Percentiles rank a stretch among this genome's conserved stretches.
phyloP scores from a whole-genome alignment of 2,888 invertebrate species.

The Tachina fera region DNA sequence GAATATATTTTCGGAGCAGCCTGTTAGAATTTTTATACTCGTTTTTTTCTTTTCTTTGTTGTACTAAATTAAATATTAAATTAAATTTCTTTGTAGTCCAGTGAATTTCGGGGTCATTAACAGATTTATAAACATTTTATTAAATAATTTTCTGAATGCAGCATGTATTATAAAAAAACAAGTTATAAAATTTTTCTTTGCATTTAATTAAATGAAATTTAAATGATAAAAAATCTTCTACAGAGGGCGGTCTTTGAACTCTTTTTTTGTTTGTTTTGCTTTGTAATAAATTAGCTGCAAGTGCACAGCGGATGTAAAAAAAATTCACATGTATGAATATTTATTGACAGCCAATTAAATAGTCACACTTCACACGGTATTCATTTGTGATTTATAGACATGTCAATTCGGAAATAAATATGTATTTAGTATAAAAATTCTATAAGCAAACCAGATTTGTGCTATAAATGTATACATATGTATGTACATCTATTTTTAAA shows the following conservation, averaged over 20 bases:
- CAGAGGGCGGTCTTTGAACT: slow-evolving; percentile 39
- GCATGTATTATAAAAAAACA: background rate
- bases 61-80: too few relatives aligned
- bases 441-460: background rate
- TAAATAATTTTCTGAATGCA: background rate
- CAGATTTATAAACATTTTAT: background rate
- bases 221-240: slow-evolving; percentile 8
- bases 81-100: too few relatives aligned
- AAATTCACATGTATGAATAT: background rate
- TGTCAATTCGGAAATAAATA: slow-evolving; percentile 3
- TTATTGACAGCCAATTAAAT: background rate
- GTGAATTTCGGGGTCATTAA: background rate
- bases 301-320: slow-evolving; percentile 26
- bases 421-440: background rate
- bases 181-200: background rate
- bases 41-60: too few relatives aligned
- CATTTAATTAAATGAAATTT: background rate
- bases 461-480: too few relatives aligned
- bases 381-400: background rate
- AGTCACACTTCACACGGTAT: slow-evolving; percentile 13
- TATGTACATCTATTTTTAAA: background rate
- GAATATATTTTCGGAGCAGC: too few relatives aligned
- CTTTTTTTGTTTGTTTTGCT: background rate
- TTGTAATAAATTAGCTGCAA: slow-evolving; percentile 9
- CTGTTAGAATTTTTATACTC: too few relatives aligned